Percentiles rank a stretch among this genome's conserved stretches.
Conservation (phyloP, 1,140 invertebrate species). For the Leptinotarsa undecemlineata region DNA sequence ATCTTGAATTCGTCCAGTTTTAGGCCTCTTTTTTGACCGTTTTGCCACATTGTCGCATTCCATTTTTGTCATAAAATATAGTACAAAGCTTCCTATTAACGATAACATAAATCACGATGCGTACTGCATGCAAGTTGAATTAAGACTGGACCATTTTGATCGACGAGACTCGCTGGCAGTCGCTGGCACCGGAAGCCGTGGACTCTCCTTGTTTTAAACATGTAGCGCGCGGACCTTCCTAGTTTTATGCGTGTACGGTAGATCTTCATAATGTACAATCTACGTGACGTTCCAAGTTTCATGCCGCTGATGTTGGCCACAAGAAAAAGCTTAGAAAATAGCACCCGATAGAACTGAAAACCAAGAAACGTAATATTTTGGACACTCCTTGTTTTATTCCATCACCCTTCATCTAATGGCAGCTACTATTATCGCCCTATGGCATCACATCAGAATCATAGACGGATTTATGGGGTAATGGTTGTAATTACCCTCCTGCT, state of each 20-base stretch:
- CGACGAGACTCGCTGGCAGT: too few species aligned
- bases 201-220: slow-evolving; percentile 1
- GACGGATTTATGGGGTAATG: too few species aligned
- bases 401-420: not conserved
- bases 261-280: slow-evolving; percentile 1
- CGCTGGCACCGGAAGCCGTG: not conserved
- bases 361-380: not conserved
- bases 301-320: not conserved
- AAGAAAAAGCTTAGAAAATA: slow-evolving; percentile 2
- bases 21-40: not conserved
- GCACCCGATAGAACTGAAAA: not conserved
- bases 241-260: not conserved
- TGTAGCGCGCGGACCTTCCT: slow-evolving; percentile 9
- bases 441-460: too few species aligned
- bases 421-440: too few species aligned
- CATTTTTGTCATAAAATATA: too few species aligned
- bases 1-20: not conserved
- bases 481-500: too few species aligned
- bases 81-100: too few species aligned
- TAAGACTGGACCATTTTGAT: too few species aligned
- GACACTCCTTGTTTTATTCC: not conserved
- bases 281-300: not conserved
- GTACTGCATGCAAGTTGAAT: too few species aligned
- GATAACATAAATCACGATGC: too few species aligned
- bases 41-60: too few species aligned